Evolutionary conservation across 2,113 vertebrate genomes (phyloP).

Genomic region (Cichladusa arquata): DNA sequence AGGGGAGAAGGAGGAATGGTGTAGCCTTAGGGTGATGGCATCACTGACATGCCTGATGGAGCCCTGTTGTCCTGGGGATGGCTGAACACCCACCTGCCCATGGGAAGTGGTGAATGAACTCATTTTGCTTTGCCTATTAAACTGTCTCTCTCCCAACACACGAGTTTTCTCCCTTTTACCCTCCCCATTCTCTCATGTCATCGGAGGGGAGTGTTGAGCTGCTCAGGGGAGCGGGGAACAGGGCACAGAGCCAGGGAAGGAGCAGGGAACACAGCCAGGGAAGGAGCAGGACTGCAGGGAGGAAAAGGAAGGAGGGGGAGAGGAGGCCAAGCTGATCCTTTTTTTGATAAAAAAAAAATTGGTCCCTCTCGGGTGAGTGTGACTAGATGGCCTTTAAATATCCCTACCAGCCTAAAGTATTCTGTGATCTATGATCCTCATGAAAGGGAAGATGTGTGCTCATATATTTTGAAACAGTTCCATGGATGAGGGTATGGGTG

Average conservation of each 20-base stretch:
- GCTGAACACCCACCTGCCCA: neutral
- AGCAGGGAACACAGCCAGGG: too few relatives aligned
- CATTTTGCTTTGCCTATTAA: neutral
- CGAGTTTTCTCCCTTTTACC: neutral
- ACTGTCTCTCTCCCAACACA: neutral
- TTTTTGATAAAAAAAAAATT: neutral
- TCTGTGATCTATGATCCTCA: neutral
- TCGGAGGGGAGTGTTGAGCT: neutral
- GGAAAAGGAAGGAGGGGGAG: too few relatives aligned
- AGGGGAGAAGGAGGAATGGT: neutral
- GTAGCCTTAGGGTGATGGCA: neutral
- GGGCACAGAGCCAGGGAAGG: too few relatives aligned
- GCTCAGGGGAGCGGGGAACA: too few relatives aligned
- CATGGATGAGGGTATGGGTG: neutral
- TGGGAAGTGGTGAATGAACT: neutral
- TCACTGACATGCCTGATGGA: neutral
- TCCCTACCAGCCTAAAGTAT: neutral
- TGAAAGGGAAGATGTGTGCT: neutral
- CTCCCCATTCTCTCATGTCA: neutral
- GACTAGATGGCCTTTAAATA: neutral
- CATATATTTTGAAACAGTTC: neutral
- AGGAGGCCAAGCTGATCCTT: too few relatives aligned
- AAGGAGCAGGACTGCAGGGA: too few relatives aligned
- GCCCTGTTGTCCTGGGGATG: neutral
- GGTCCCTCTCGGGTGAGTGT: neutral